A percentile compares a stretch with the other conserved stretches of the same genome.
Evolutionary conservation across 2,797 vertebrate species (phyloP).

Genomic region (Enteromius unitaeniatus): DNA sequence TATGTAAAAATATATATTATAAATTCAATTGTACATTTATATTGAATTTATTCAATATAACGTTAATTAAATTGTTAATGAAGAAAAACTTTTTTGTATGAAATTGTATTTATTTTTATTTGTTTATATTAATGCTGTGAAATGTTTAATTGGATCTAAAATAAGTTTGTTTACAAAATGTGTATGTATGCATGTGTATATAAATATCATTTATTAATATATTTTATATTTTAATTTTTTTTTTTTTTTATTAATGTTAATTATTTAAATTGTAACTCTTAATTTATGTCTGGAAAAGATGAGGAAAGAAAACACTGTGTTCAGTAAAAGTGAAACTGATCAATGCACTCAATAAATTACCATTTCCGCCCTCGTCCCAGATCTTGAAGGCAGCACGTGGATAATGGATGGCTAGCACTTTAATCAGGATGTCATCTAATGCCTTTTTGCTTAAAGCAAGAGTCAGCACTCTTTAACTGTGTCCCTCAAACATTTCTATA

Average conservation of each 20-base stretch:
- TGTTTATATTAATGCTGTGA: no score
- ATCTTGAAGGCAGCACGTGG: conserved; percentile 34
- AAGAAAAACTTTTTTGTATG: no score
- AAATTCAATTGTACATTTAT: no score
- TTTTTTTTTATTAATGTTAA: not conserved
- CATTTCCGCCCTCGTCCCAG: not conserved
- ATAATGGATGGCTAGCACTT: not conserved
- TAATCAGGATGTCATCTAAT: conserved; percentile 22
- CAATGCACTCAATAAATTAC: not conserved
- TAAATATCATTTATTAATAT: no score
- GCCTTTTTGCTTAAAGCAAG: conserved; percentile 7
- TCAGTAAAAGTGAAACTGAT: not conserved
- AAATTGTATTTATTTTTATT: no score
- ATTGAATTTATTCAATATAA: no score
- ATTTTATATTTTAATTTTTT: not conserved
- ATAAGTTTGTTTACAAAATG: no score
- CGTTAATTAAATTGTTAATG: no score
- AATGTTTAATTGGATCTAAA: no score
- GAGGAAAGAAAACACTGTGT: not conserved
- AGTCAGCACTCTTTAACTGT: conserved; percentile 31
- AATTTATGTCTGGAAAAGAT: not conserved
- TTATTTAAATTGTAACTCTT: not conserved
- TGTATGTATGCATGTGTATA: no score
- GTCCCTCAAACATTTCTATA: not conserved
- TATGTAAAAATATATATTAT: not conserved